phyloP scores from a whole-genome alignment of 1,140 invertebrate species.

The Drosophila serrata region DNA sequence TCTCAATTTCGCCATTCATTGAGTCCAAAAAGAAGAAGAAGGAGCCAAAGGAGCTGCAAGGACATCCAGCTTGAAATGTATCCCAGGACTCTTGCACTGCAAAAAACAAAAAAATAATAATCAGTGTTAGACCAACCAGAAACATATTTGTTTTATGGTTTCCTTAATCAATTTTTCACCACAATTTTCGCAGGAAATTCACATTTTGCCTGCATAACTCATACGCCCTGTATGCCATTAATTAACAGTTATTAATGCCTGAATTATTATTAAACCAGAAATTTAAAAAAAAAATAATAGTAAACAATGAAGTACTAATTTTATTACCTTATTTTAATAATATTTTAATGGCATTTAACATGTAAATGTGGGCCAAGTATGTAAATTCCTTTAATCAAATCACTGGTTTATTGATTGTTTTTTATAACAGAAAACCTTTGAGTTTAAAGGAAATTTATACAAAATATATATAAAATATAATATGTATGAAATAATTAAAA shows the following conservation, averaged over 20 bases:
- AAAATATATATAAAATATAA: not conserved
- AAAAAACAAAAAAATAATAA: not conserved
- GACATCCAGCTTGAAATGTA: constrained; percentile 10
- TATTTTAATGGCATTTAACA: constrained; percentile 7
- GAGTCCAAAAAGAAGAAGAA: constrained; percentile 1
- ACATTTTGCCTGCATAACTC: constrained; percentile 5
- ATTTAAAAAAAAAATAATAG: constrained; percentile 1
- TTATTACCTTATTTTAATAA: not conserved
- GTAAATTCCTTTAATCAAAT: constrained; percentile 4
- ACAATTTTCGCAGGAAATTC: constrained; percentile 1
- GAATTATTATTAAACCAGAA: not conserved
- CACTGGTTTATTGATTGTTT: not conserved
- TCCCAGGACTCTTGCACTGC: constrained; percentile 1
- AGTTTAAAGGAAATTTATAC: not conserved
- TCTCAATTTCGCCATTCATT: constrained; percentile 47
- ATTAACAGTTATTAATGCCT: constrained; percentile 4
- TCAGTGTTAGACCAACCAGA: constrained; percentile 1
- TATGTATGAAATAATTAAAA: not conserved
- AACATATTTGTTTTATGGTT: not conserved
- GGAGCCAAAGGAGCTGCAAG: not conserved
- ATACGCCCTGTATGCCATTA: not conserved
- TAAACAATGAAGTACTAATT: constrained; percentile 2
- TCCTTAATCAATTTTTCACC: not conserved
- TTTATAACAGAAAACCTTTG: not conserved
- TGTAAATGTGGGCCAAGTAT: not conserved